Conservation (phyloP, 2,113 vertebrate species). For the Aptenodytes patagonicus region DNA sequence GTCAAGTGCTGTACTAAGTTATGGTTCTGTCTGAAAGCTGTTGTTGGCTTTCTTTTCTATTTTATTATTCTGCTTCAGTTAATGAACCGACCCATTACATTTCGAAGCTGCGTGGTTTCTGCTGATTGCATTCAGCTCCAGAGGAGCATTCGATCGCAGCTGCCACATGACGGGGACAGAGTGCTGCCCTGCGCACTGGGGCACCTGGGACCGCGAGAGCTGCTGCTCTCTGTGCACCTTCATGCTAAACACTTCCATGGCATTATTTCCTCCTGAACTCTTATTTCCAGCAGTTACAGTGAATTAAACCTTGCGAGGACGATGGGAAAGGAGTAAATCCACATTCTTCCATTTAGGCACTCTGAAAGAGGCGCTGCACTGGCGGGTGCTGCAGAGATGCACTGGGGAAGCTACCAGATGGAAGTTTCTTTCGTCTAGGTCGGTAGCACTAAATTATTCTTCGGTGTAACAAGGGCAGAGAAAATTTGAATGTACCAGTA, state of each 20-base stretch:
- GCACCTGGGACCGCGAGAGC: background rate
- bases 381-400: background rate
- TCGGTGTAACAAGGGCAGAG: slow-evolving; percentile 4
- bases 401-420: background rate
- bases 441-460: background rate
- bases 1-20: rapidly evolving
- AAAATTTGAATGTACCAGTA: slow-evolving; percentile 3
- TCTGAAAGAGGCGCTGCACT: background rate
- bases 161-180: rapidly evolving
- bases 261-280: background rate
- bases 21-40: background rate
- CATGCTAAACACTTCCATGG: background rate
- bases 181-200: rapidly evolving
- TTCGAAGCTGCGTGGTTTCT: rapidly evolving
- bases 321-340: background rate
- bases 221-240: background rate
- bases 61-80: background rate
- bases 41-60: background rate
- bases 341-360: rapidly evolving
- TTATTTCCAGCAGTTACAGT: background rate
- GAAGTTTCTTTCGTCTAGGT: background rate
- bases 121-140: rapidly evolving
- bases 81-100: rapidly evolving
- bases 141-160: rapidly evolving
- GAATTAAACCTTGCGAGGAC: background rate